phyloP scores from a whole-genome alignment of 2,797 vertebrate genomes.

The Danio jaintianensis region DNA sequence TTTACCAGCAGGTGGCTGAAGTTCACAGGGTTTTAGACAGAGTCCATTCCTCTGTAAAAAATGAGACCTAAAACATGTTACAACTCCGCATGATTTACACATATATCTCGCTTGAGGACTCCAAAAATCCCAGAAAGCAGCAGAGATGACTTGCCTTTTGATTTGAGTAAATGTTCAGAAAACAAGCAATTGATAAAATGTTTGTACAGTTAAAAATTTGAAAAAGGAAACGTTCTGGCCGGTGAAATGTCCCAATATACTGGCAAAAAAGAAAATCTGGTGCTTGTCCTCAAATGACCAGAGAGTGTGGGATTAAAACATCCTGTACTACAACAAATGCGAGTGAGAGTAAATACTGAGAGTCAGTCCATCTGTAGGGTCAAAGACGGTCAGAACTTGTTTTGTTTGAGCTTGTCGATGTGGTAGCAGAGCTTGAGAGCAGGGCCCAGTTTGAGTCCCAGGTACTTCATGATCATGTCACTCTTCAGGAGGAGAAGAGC shows the following conservation, averaged over 20 bases:
- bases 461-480: slow-evolving; percentile 98
- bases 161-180: slow-evolving; percentile 1
- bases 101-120: background rate
- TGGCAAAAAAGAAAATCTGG: background rate
- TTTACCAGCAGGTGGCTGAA: slow-evolving; percentile 52
- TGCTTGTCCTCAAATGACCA: slow-evolving; percentile 10
- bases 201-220: slow-evolving; percentile 28
- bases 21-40: slow-evolving; percentile 17
- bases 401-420: slow-evolving; percentile 94
- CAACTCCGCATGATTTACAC: background rate
- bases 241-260: slow-evolving; percentile 9
- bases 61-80: background rate
- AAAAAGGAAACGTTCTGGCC: slow-evolving; percentile 20
- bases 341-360: slow-evolving; percentile 29
- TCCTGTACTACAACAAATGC: slow-evolving; percentile 16
- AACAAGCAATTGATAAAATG: slow-evolving; percentile 10
- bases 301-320: slow-evolving; percentile 2
- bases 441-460: slow-evolving; percentile 95
- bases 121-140: slow-evolving; percentile 29
- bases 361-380: slow-evolving; percentile 34
- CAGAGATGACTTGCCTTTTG: slow-evolving; percentile 6
- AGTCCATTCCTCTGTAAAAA: slow-evolving; percentile 11
- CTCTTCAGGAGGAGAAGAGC: slow-evolving; percentile 93
- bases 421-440: slow-evolving; percentile 96
- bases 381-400: slow-evolving; percentile 81